These are phyloP conservation scores for Leptocoma aspasia DNA, from an alignment of 2,113 vertebrate species.

Conservation along the genomic window DNA sequence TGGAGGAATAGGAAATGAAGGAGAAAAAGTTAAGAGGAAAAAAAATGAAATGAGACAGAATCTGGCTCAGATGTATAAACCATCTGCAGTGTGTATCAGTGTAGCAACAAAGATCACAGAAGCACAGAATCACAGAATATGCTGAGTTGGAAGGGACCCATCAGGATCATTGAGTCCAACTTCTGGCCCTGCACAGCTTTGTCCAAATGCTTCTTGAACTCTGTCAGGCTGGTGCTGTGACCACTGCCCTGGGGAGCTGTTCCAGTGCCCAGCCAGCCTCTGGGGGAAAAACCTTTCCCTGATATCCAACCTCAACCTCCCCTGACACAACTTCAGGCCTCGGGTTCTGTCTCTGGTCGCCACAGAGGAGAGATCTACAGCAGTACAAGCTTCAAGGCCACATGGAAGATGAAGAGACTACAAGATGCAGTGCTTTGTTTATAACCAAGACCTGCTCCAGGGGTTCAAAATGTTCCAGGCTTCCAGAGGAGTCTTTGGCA, in stretches of 20 bases:
- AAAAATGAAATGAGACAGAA: neutral
- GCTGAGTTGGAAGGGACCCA: neutral
- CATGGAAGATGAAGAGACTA: neutral
- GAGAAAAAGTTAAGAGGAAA: neutral
- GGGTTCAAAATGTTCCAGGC: neutral
- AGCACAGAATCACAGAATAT: neutral
- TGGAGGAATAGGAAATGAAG: slow-evolving; percentile 8
- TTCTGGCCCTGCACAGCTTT: neutral
- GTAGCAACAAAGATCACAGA: neutral
- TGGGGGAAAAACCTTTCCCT: neutral
- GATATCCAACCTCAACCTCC: neutral
- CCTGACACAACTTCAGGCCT: neutral
- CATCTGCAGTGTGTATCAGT: neutral
- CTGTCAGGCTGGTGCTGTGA: neutral
- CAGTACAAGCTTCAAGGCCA: neutral
- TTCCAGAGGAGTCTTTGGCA: neutral
- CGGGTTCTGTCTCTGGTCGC: neutral
- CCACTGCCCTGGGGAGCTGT: neutral
- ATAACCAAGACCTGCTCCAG: neutral
- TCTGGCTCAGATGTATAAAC: slow-evolving; percentile 15
- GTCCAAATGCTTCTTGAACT: neutral
- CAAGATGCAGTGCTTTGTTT: neutral
- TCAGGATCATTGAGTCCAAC: neutral
- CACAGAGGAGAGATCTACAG: neutral
- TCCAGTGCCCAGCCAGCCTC: neutral